A percentile compares a stretch with the other conserved stretches of the same genome.
phyloP scores from a whole-genome alignment of 2,797 vertebrate species.

The Myotis planiceps region DNA sequence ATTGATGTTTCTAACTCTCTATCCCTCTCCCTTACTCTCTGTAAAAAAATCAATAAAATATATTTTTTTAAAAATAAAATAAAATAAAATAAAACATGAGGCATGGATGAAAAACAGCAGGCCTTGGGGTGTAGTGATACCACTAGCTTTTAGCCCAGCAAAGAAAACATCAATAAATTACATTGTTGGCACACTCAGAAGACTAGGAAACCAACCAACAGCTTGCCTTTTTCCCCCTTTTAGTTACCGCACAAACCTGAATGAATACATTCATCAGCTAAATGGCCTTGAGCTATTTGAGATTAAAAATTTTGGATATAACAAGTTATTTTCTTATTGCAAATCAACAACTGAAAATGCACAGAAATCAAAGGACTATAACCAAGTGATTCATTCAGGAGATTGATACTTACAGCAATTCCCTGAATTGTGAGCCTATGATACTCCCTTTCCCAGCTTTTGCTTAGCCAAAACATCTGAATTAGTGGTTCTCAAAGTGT shows the following conservation, averaged over 20 bases:
- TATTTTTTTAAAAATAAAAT: no score
- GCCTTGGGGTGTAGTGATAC: not conserved
- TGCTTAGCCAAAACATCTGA: not conserved
- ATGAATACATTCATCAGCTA: not conserved
- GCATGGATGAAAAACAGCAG: not conserved
- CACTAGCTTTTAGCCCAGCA: not conserved
- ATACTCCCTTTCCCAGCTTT: not conserved
- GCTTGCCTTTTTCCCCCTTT: not conserved
- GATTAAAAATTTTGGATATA: not conserved
- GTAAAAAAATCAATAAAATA: no score
- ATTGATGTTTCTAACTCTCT: no score
- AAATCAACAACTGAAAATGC: not conserved
- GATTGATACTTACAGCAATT: not conserved
- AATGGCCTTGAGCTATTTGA: not conserved
- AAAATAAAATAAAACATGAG: not conserved
- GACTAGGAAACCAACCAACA: not conserved
- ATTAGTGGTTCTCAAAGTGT: not conserved
- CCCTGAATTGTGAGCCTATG: not conserved
- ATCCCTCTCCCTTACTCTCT: no score
- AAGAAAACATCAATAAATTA: not conserved
- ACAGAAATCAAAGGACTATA: not conserved
- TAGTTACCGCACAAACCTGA: not conserved
- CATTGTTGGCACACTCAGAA: not conserved
- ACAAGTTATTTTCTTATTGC: not conserved
- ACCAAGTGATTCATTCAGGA: not conserved